phyloP scores from a whole-genome alignment of 1,140 invertebrate genomes.

The Oncopeltus fasciatus region DNA sequence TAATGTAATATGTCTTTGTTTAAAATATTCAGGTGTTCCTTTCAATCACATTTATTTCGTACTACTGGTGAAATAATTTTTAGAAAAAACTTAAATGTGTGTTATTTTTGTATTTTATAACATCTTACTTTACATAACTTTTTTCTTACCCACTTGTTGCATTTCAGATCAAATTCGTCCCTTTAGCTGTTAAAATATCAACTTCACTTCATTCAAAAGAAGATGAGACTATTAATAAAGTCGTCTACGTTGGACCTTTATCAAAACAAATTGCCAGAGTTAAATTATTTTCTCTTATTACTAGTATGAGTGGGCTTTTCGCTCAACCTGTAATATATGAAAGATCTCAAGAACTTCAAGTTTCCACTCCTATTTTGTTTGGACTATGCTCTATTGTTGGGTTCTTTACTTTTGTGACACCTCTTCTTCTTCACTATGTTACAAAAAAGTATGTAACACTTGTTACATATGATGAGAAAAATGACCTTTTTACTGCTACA shows the following conservation, averaged over 20 bases:
- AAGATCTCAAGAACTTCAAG: constrained; percentile 39
- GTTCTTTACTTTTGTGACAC: constrained; percentile 69
- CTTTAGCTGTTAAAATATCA: too few species aligned
- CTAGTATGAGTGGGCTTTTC: constrained; percentile 49
- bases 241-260: constrained; percentile 57
- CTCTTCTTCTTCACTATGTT: constrained; percentile 63
- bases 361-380: constrained; percentile 37
- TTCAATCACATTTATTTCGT: too few species aligned
- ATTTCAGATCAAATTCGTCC: too few species aligned
- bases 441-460: constrained; percentile 73
- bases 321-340: constrained; percentile 57
- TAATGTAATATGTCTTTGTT: too few species aligned
- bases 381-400: constrained; percentile 48
- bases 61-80: too few species aligned
- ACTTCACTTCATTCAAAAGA: too few species aligned
- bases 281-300: constrained; percentile 66
- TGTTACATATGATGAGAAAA: constrained; percentile 50
- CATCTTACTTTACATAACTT: too few species aligned
- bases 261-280: constrained; percentile 49
- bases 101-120: too few species aligned
- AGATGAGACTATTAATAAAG: too few species aligned
- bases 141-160: too few species aligned
- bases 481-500: constrained; percentile 50
- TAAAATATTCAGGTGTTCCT: too few species aligned
- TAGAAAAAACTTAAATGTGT: too few species aligned